Conservation (phyloP, 1,140 invertebrate species). For the Temnothorax curvispinosus region DNA sequence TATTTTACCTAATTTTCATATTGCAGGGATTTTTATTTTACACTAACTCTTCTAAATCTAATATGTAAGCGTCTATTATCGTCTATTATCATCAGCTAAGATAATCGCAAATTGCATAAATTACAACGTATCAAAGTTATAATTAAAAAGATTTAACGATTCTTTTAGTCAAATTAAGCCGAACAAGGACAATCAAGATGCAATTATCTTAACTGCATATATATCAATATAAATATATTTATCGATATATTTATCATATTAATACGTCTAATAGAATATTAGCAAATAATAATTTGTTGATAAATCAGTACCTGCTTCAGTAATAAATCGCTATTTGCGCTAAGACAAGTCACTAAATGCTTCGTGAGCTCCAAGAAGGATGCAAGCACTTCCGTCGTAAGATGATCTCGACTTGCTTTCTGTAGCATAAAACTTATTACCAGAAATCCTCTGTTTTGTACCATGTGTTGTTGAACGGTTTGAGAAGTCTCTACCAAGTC, state of each 20-base stretch:
- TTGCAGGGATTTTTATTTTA: not conserved
- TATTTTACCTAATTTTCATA: conserved; percentile 34
- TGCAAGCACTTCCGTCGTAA: conserved; percentile 96
- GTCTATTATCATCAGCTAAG: not conserved
- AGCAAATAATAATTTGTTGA: conserved; percentile 27
- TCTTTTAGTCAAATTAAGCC: not conserved
- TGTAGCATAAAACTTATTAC: conserved; percentile 99
- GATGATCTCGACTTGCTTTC: conserved; percentile 96
- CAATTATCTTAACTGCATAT: conserved; percentile 43
- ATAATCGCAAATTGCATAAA: conserved; percentile 37
- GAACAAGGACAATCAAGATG: not conserved
- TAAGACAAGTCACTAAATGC: conserved; percentile 97
- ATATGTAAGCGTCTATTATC: not conserved
- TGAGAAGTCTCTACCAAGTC: conserved; percentile 98
- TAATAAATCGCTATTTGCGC: conserved; percentile 96
- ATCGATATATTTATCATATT: conserved; percentile 12
- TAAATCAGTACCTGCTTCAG: conserved; percentile 93
- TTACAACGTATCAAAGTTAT: not conserved
- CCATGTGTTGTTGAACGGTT: conserved; percentile 99
- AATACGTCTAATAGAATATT: not conserved
- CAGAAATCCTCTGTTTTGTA: conserved; percentile 98
- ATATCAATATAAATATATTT: not conserved
- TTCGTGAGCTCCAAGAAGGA: conserved; percentile 98
- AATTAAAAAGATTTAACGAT: not conserved
- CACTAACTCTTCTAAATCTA: conserved; percentile 29